Conservation (phyloP, 2,888 invertebrate species). For the Helobdella robusta region DNA sequence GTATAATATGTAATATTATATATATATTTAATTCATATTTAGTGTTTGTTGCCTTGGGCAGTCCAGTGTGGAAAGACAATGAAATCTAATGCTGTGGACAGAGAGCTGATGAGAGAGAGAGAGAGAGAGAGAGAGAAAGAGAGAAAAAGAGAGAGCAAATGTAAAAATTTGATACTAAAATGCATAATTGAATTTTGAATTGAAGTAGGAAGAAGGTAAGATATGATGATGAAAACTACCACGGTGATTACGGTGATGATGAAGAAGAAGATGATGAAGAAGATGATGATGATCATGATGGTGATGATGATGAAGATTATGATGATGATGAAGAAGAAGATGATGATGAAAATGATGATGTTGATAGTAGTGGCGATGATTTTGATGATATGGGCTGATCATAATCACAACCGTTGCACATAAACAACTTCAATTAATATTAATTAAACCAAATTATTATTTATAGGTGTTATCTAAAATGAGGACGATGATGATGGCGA, state of each 20-base stretch:
- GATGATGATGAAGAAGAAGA: constrained; percentile 1
- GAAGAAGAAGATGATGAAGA: neutral
- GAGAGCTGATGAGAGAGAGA: constrained; percentile 5
- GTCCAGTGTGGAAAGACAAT: neutral
- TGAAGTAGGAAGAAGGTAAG: no score
- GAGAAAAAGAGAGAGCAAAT: constrained; percentile 5
- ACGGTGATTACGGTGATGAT: neutral
- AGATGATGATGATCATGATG: constrained; percentile 9
- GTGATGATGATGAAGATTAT: neutral
- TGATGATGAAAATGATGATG: constrained; percentile 20
- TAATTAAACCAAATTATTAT: no score
- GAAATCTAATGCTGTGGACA: neutral
- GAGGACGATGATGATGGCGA: no score
- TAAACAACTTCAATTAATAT: no score
- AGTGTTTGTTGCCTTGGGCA: neutral
- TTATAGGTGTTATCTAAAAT: no score
- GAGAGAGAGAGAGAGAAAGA: neutral
- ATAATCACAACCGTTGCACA: no score
- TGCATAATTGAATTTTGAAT: no score
- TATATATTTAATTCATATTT: no score
- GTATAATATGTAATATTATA: no score
- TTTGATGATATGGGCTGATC: no score
- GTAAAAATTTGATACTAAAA: neutral
- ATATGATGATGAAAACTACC: neutral
- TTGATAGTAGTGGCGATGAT: constrained; percentile 23